Base-by-base conservation (phyloP, 2,113 vertebrate genomes). In the Psephotus haematonotus region DNA sequence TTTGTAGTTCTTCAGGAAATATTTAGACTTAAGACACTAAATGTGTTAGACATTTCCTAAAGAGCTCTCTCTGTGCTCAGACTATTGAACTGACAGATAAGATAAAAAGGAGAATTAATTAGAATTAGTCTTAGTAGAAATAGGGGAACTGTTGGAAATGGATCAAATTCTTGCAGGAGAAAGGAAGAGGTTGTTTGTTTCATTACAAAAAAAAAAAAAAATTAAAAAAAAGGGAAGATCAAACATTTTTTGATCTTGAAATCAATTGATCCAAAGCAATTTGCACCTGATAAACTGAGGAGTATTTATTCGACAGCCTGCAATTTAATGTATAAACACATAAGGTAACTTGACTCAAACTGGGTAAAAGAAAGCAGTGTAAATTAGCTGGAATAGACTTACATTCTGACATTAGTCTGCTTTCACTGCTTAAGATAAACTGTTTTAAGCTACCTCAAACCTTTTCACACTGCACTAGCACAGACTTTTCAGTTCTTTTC, bases 101-200 rank as follows among this genome's bases (percentile, higher is more conserved):
- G 72, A 93, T 69, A 76, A 82, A 88, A 81, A 91, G 35, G 39
- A 90, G n/a, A 94, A 88, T 81, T 77, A 92, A 90, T 92, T 88
- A 88, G 71, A 80, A 86, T 33, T 72, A 86, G 65, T 62, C 72
- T 81, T 81, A 39, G 31, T 11, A 78, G 63, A 33, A 74, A 59
- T 23, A 83, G 39, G 31, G 60, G 33, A 86, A 77, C 24, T 25
- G 24, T n/a, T 93, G 70, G 74, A 50, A 95, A 63, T 0, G 1
- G 69, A 92, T 92, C 49, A 81, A 22, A 88, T 84, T 78, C 24
- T 75, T 75, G 41, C 10, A 53, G 43, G 9, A 90, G 53, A 82
- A 77, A 68, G 35, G 43, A 88, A 74, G 13, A 88, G 44, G 68
- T 33, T 83, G 20, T 52, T 91, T 77, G 20, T 52, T 91, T 77